These are phyloP conservation scores for Aplochiton taeniatus DNA, from an alignment of 2,797 vertebrate species.

Conservation along the genomic window DNA sequence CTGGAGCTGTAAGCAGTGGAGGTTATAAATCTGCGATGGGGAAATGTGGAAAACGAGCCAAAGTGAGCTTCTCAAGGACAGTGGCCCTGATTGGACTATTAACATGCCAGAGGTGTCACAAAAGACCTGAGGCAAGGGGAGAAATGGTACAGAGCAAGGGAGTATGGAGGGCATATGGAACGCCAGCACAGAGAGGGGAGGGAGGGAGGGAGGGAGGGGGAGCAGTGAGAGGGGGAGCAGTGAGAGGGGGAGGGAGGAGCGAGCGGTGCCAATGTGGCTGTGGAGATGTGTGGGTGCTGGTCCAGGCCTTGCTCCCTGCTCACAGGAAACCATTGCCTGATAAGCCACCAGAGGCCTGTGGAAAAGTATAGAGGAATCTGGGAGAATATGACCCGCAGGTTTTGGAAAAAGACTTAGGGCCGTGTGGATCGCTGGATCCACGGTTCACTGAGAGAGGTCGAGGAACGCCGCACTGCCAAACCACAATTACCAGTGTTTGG, in stretches of 20 bases:
- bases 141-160: constrained; percentile 73
- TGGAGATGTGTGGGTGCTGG: constrained; percentile 14
- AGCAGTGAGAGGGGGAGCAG: constrained; percentile 21
- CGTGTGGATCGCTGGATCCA: constrained; percentile 50
- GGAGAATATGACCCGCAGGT: constrained; percentile 17
- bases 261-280: neutral
- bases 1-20: constrained; percentile 78
- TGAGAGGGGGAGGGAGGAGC: neutral
- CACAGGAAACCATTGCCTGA: constrained; percentile 39
- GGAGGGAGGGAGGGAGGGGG: constrained; percentile 58
- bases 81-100: constrained; percentile 69
- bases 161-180: constrained; percentile 66
- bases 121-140: constrained; percentile 68
- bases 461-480: constrained; percentile 56
- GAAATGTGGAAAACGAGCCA: constrained; percentile 74
- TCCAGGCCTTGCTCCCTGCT: constrained; percentile 33
- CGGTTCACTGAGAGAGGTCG: constrained; percentile 49
- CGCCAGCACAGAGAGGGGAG: constrained; percentile 64
- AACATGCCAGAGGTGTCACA: constrained; percentile 74
- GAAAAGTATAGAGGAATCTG: constrained; percentile 34
- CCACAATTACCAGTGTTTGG: constrained; percentile 66
- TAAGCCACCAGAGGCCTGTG: constrained; percentile 31
- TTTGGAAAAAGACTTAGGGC: constrained; percentile 40
- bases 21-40: constrained; percentile 73
- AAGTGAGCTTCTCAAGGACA: constrained; percentile 78